Base-by-base conservation (phyloP, 2,888 invertebrate genomes). In the Ochropleura leucogaster region DNA sequence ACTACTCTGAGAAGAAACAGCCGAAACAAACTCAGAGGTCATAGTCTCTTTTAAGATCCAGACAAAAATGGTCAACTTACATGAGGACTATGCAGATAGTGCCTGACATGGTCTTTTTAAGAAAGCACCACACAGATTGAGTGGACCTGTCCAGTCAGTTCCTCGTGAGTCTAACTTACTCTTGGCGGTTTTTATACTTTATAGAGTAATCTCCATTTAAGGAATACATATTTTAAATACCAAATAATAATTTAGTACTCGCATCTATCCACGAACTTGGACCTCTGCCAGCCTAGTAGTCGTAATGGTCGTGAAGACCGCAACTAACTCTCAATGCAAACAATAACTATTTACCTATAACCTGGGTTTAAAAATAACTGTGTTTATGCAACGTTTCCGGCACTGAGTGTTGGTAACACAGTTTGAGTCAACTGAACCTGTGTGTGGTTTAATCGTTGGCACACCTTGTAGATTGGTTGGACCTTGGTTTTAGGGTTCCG, bases 301-400 rank as follows among this genome's bases (percentile, higher is more conserved):
- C 12, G 42, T 70, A 74, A 84, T 57, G 18, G 2, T 12, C 80
- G 67, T 74, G 55, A 80, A 74, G 51, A 84, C 49, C 84, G 60
- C 74, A 69, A 70, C 70, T 70, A 68, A 84, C n/a, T 67, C 68
- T 55, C 79, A 79, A 47, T 71, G 16, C 65, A 84, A 74, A 81
- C 78, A 81, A 81, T 84, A 71, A 80, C 66, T 86, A 86, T 86
- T 86, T 85, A 85, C 87, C 82, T 86, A 74, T 84, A 67, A 66
- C 66, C 78, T n/a, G 51, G 8, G 82, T 80, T 85, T 86, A 71
- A 76, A 84, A 75, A 72, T 86, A 85, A 76, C 72, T 63, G 30
- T 86, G 85, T 86, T 86, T 81, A 86, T 63, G 57, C 18, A 59
- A 62, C 18, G 75, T 84, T 86, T 84, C 84, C 84, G 81, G 67